phyloP scores from a whole-genome alignment of 53 echinoderm and acorn worm genomes.

The Temnopleurus reevesii region DNA sequence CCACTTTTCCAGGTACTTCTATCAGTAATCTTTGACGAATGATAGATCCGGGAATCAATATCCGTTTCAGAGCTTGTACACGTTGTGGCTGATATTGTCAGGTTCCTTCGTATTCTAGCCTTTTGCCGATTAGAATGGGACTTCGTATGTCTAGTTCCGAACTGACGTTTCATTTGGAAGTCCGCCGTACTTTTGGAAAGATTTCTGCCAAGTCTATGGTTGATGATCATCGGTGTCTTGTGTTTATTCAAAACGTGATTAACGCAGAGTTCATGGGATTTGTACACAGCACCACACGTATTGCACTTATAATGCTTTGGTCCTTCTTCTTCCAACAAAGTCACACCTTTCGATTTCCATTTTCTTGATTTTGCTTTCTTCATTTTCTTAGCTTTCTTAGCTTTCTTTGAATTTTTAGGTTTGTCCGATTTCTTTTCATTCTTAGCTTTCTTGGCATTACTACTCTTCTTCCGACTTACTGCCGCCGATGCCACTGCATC shows the following conservation, averaged over 20 bases:
- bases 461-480: background rate
- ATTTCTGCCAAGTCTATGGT: background rate
- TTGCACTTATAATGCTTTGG: background rate
- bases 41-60: background rate
- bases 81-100: background rate
- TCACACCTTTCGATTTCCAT: background rate
- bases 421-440: too few species aligned
- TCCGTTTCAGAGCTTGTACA: background rate
- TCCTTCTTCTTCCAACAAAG: background rate
- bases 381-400: too few species aligned
- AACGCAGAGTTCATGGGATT: background rate
- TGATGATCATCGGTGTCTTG: background rate
- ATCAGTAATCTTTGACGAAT: background rate
- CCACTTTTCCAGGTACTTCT: background rate
- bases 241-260: background rate
- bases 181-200: background rate
- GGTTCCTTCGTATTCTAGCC: background rate
- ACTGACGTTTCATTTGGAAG: background rate
- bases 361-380: background rate
- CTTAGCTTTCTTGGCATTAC: background rate
- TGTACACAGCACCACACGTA: conserved; percentile 1
- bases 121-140: background rate
- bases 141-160: background rate
- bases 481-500: background rate
- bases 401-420: too few species aligned